These are phyloP conservation scores for Scrobipalpa costella DNA, from an alignment of 2,888 invertebrate species.

Conservation along the genomic window DNA sequence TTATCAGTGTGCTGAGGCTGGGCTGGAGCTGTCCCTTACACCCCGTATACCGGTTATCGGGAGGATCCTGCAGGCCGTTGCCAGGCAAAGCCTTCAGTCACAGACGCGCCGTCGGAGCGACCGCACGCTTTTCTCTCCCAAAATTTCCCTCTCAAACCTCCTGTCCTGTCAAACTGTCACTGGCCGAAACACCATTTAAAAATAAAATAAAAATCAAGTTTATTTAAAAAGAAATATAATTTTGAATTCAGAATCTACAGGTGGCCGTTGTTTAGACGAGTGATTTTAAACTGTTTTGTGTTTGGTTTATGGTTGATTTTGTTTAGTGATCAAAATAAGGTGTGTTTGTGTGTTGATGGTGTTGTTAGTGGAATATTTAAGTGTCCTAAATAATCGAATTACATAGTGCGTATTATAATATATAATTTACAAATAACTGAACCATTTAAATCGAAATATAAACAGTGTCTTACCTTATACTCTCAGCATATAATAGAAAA, in stretches of 20 bases:
- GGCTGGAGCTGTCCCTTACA: too few species aligned
- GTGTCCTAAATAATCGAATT: not conserved
- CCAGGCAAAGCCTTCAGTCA: conserved; percentile 37
- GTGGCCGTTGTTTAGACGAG: conserved; percentile 36
- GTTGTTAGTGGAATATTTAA: conserved; percentile 2
- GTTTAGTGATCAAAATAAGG: conserved; percentile 3
- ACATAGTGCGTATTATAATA: not conserved
- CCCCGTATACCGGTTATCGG: too few species aligned
- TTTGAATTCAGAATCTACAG: conserved; percentile 43
- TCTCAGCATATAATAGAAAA: not conserved
- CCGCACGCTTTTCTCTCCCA: conserved; percentile 39
- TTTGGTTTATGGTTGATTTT: conserved; percentile 18
- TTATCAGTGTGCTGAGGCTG: too few species aligned
- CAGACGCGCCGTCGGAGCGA: conserved; percentile 39
- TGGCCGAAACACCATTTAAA: conserved; percentile 1
- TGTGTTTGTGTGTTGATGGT: conserved; percentile 13
- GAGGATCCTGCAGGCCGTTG: conserved; percentile 15
- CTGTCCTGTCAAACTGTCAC: not conserved
- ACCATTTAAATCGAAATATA: not conserved
- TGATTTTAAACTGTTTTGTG: conserved; percentile 19
- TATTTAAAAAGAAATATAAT: conserved; percentile 27
- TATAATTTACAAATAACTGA: not conserved
- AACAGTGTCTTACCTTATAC: too few species aligned
- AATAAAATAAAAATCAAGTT: conserved; percentile 33
- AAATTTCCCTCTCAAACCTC: conserved; percentile 28